Evolutionary conservation across 2,113 vertebrate genomes (phyloP).

Genomic region (Neodon shergylaensis): DNA sequence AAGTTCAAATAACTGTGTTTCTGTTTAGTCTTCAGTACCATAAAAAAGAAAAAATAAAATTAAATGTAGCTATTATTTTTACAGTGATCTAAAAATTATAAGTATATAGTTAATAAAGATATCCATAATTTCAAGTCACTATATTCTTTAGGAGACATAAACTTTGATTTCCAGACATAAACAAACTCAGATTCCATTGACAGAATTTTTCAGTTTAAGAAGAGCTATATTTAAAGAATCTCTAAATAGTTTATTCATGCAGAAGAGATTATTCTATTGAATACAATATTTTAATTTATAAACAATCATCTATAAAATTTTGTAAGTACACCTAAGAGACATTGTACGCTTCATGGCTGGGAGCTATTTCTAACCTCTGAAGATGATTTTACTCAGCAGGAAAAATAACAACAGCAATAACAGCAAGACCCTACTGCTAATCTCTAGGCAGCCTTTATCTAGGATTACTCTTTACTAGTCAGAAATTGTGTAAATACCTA

Average conservation of each 20-base stretch:
- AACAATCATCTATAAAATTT: neutral
- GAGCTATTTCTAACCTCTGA: constrained; percentile 63
- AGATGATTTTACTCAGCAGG: constrained; percentile 60
- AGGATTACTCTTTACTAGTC: constrained; percentile 66
- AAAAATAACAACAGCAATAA: constrained; percentile 66
- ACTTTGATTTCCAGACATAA: no score
- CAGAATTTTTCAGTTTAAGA: neutral
- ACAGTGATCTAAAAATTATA: neutral
- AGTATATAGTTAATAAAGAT: neutral
- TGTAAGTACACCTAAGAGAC: constrained; percentile 10
- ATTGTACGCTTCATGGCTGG: neutral
- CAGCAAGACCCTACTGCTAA: constrained; percentile 53
- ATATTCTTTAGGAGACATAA: neutral
- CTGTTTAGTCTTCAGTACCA: neutral
- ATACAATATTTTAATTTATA: constrained; percentile 16
- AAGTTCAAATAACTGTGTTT: neutral
- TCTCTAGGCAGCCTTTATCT: constrained; percentile 58
- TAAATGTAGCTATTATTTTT: neutral
- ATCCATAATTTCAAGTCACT: neutral
- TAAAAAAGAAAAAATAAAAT: no score
- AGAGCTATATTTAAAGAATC: neutral
- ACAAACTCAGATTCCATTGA: neutral
- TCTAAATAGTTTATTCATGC: constrained; percentile 29
- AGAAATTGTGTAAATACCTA: constrained; percentile 52
- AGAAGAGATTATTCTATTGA: constrained; percentile 31